A percentile compares a stretch with the other conserved stretches of the same genome.
phyloP scores from a whole-genome alignment of 1,140 invertebrate species.

The Achatina immaculata region DNA sequence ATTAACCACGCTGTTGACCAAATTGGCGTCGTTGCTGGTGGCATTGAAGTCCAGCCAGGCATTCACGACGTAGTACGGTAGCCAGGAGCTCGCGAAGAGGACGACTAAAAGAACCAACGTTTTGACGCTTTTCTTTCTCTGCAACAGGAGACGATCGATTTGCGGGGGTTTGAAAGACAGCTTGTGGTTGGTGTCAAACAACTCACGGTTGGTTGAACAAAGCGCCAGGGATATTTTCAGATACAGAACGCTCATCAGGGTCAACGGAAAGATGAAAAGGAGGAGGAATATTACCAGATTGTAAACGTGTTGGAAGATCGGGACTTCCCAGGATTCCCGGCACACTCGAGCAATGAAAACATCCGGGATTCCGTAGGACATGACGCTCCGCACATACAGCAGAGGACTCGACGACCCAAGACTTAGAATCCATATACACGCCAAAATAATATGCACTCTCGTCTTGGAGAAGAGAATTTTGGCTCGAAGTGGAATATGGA shows the following conservation, averaged over 20 bases:
- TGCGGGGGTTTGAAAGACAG: constrained; percentile 27
- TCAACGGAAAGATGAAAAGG: constrained; percentile 82
- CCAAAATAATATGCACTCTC: constrained; percentile 48
- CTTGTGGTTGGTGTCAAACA: constrained; percentile 38
- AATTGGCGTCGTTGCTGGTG: neutral
- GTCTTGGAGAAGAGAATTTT: constrained; percentile 55
- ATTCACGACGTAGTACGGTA: constrained; percentile 59
- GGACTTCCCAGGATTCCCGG: constrained; percentile 44
- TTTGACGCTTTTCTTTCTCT: constrained; percentile 54
- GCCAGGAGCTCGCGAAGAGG: constrained; percentile 60
- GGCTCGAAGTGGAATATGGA: constrained; percentile 54
- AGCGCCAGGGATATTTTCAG: constrained; percentile 84
- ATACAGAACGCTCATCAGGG: constrained; percentile 87
- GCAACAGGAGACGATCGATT: constrained; percentile 46
- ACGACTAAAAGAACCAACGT: constrained; percentile 57
- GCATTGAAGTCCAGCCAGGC: constrained; percentile 59
- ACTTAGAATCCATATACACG: constrained; percentile 49
- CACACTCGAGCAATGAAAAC: constrained; percentile 47
- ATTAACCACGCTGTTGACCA: constrained; percentile 53
- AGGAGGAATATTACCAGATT: constrained; percentile 79
- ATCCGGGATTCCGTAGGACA: constrained; percentile 38
- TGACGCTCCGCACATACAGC: constrained; percentile 48
- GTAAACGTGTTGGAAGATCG: constrained; percentile 70
- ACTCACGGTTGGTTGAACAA: constrained; percentile 80
- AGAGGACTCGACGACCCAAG: constrained; percentile 47